Conservation (phyloP, 2,797 vertebrate genomes). For the Protosalanx chinensis region DNA sequence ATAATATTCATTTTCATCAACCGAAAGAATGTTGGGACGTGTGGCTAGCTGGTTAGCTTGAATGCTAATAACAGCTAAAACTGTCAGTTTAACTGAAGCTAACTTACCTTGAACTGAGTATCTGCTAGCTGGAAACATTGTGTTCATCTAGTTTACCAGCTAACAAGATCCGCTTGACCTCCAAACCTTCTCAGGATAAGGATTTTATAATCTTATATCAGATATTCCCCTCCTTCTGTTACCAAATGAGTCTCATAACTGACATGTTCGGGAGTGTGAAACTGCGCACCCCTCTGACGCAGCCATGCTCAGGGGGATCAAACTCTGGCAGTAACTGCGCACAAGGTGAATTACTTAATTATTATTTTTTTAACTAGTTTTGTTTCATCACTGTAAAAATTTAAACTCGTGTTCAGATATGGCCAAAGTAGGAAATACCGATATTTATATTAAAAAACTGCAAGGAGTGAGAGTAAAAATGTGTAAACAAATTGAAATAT, state of each 20-base stretch:
- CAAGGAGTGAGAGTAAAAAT: too few species aligned
- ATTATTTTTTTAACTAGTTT: neutral
- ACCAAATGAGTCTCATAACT: constrained; percentile 60
- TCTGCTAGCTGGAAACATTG: constrained; percentile 74
- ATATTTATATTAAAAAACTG: too few species aligned
- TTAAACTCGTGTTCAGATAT: too few species aligned
- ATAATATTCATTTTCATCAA: neutral
- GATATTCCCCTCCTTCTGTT: neutral
- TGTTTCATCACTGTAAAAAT: too few species aligned
- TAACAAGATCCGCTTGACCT: neutral
- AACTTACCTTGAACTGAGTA: constrained; percentile 68
- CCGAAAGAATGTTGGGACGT: neutral
- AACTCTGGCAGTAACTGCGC: constrained; percentile 14
- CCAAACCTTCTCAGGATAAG: neutral
- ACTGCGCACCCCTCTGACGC: constrained; percentile 31
- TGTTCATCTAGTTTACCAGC: constrained; percentile 18
- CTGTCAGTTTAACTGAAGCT: constrained; percentile 7
- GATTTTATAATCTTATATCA: neutral
- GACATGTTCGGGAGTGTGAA: neutral
- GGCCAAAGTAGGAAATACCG: too few species aligned
- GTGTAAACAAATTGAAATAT: too few species aligned
- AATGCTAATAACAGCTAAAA: neutral
- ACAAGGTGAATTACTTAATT: neutral
- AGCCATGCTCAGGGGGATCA: neutral
- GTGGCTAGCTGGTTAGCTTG: neutral